Evolutionary conservation across 2,797 vertebrate species (phyloP), one percentile per base, ranked within the genome.

Genomic region (Acridotheres tristis): DNA sequence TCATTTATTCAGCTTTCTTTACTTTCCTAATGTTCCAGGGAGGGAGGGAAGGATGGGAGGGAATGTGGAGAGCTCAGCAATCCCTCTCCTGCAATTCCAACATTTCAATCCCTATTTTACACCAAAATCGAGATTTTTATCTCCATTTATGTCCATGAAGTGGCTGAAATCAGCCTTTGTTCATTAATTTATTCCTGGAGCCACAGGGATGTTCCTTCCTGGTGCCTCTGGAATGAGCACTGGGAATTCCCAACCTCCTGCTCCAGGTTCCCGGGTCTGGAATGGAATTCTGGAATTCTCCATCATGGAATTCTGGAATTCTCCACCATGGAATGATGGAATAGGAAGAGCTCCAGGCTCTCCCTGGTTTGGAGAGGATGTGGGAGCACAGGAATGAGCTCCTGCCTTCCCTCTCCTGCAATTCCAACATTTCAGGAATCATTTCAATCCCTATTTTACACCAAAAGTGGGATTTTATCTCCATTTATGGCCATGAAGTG

Each of bases 1-100:
- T 95, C 58, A 96, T 96, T 97, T 96, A 96, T 97, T 96, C 93
- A 96, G 94, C 75, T 85, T 94, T 95, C 95, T 96, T 95, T 95
- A 80, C 95, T 95, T 97, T 96, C 45, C 79, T 93, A 72, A 96
- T 76, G 76, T 96, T 91, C 79, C 89, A 65, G 81, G 16, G 92
- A 83, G 96, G 74, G n/a, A 87, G 29, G 2, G 29, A 38, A 78
- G n/a, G 51, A 29, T 66, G 42, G 40, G 47, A 78, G n/a, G 51
- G n/a, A n/a, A 20, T 5, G 43, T 4, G 45, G 13, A 42, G 69
- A 45, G 34, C 61, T 30, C 76, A 32, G 42, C 32, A 36, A 20
- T 43, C 51, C 29, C 29, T 53, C 7, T 30, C 14, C 69, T 57
- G 51, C 30, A 71, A 27, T 45, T 7, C 69, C 69, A 55, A 4